Evolutionary conservation across 2,797 vertebrate genomes (phyloP), one percentile per base, ranked within the genome.

Genomic region (Esox lucius): DNA sequence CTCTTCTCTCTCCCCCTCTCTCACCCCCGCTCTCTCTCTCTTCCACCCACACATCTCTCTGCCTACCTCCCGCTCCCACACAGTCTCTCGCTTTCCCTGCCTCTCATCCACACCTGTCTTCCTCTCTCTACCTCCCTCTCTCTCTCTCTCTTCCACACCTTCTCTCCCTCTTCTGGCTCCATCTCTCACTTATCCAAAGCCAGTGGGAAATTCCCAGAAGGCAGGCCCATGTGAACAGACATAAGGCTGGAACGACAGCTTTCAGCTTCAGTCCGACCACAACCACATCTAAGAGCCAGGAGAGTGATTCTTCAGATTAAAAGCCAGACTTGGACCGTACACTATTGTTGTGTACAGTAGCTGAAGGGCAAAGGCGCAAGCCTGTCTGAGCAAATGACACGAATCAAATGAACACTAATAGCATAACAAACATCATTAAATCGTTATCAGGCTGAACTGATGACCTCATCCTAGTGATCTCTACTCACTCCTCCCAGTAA

Each of bases 201-300:
- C 19, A 49, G 19, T 19, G 49, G 70, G 61, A 31, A 35, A 75
- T 49, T 70, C 53, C 73, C 69, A 68, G 62, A 75, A 49, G 64
- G 59, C 53, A 24, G 65, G 71, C 56, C 62, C 75, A 83, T 71
- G 73, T 75, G 72, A 80, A 70, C 66, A 77, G 53, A 80, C 71
- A 75, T 64, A 65, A 67, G 72, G 70, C 53, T 70, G 70, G 67
- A 28, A 56, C 70, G 49, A 72, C 66, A 61, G 67, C 26, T 80
- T 49, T 70, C 28, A 16, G 31, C 48, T 71, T 71, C 78, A 81
- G 78, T 84, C 77, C 68, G 70, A 65, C 68, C 64, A 66, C 73
- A 68, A 49, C 82, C 74, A 82, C 80, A 74, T 46, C 74, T 42
- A 66, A 22, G 53, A 24, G 51, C 22, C 68, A 74, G 70, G 17